These are phyloP conservation scores for Esox masquinongy DNA, from an alignment of 2,797 vertebrate species.

Conservation along the genomic window DNA sequence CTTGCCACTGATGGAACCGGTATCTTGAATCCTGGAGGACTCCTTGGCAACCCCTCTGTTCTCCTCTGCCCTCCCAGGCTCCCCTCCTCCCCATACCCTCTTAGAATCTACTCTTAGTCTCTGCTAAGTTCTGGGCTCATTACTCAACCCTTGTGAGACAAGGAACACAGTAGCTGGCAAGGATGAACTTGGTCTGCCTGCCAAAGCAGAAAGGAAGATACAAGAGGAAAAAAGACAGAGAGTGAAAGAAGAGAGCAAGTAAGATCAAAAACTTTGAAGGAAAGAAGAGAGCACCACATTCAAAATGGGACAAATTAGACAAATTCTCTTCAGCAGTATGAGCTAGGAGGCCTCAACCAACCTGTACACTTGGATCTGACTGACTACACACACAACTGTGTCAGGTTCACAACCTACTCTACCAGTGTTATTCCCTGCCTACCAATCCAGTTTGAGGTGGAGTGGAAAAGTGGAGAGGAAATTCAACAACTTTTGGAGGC, in stretches of 20 bases:
- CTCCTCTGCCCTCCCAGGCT: constrained; percentile 36
- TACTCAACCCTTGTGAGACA: constrained; percentile 56
- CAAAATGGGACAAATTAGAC: constrained; percentile 55
- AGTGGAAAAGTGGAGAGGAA: constrained; percentile 11
- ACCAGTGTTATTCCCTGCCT: constrained; percentile 32
- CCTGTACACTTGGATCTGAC: not conserved
- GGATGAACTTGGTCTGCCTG: constrained; percentile 60
- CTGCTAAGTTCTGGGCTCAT: constrained; percentile 54
- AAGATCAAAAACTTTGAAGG: not conserved
- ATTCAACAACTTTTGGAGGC: not conserved
- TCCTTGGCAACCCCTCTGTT: constrained; percentile 57
- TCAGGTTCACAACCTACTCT: not conserved
- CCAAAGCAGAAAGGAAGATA: constrained; percentile 62
- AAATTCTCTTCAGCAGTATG: constrained; percentile 52
- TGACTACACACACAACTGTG: not conserved
- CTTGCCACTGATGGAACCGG: constrained; percentile 39
- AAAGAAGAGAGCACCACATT: constrained; percentile 29
- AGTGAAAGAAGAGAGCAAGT: constrained; percentile 17
- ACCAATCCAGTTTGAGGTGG: constrained; percentile 50
- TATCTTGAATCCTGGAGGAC: constrained; percentile 50
- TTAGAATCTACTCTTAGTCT: constrained; percentile 46
- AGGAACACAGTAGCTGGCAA: constrained; percentile 65
- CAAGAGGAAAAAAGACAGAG: constrained; percentile 43
- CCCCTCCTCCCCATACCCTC: constrained; percentile 51
- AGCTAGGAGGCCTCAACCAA: constrained; percentile 20